Evolutionary conservation across 2,888 invertebrate genomes (phyloP).

Genomic region (Drosophila differens): DNA sequence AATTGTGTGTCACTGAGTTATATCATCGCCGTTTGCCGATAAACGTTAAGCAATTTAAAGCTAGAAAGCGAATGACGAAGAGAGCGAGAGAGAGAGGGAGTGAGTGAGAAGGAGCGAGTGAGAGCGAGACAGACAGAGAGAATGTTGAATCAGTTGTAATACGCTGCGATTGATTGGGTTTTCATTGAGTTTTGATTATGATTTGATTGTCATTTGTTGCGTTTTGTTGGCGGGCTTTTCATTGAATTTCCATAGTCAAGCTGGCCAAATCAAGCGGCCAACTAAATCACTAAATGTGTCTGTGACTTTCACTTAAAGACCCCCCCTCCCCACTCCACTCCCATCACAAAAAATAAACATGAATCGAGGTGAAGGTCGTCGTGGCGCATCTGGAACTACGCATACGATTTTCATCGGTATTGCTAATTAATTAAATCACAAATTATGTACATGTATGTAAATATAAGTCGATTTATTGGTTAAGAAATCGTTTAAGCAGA

Average conservation of each 20-base stretch:
- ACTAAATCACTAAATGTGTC: constrained; percentile 15
- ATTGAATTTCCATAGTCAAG: constrained; percentile 45
- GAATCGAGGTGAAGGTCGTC: constrained; percentile 29
- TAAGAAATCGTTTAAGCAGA: constrained; percentile 55
- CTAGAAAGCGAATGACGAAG: not conserved
- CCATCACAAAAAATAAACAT: not conserved
- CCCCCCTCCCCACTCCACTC: accelerated
- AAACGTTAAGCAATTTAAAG: constrained; percentile 14
- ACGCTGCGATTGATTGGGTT: constrained; percentile 1
- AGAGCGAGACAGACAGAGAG: not conserved
- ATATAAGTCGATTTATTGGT: constrained; percentile 62
- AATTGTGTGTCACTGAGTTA: constrained; percentile 28
- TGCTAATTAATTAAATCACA: not conserved
- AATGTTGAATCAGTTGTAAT: constrained; percentile 17
- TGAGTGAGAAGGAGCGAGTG: not conserved
- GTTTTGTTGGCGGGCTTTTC: constrained; percentile 35
- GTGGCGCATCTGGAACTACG: not conserved
- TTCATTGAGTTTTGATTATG: constrained; percentile 32
- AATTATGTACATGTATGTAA: constrained; percentile 58
- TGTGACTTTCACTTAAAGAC: constrained; percentile 35
- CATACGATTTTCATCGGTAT: not conserved
- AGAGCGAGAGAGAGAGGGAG: not conserved
- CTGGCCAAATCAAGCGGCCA: not conserved
- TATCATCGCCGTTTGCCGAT: constrained; percentile 19
- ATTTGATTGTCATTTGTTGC: constrained; percentile 29